Base-by-base conservation (phyloP, 2,797 vertebrate species). In the Siniperca scherzeri region DNA sequence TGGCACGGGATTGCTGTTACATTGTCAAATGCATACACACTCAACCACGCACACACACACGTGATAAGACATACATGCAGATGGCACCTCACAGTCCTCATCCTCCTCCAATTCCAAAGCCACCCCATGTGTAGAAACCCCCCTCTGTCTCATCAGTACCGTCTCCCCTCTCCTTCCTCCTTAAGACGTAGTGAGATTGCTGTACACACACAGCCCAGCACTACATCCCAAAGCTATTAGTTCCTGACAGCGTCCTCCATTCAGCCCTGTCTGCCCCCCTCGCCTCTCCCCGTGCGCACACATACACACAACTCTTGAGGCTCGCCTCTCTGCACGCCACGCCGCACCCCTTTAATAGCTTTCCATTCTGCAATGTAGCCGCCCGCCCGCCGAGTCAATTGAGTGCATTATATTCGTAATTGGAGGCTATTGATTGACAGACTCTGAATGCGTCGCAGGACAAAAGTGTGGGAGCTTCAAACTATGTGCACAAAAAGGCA, bases 401-500 rank as follows among this genome's bases (percentile, higher is more conserved):
- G 93, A 90, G 88, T 93, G 94, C 91, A 94, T 95, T 94, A 93
- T 95, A 93, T 93, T 90, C 59, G 93, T 95, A 95, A 95, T 94
- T 94, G 94, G 88, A 92, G 87, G 90, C 87, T 91, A 93, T 93
- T 94, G 94, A 95, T 93, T 95, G 94, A 95, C 94, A 92, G 91
- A 80, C 84, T 83, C 64, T 10, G 27, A 93, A 90, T 74, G 84
- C 78, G 14, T 91, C 55, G 44, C 82, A 68, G 90, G 90, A 94
- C 92, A 93, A 90, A 91, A 83, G 88, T 48, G 40, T 68, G 61
- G 70, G 83, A 86, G 89, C 82, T 70, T 91, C 87, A 68, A 80
- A 89, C 82, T 73, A 77, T 77, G 69, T 53, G 70, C 72, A 81
- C 73, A 64, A 87, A 89, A 60, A 84, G 80, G 60, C 74, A 77